Evolutionary conservation across 2,888 invertebrate species (phyloP), one percentile per base, ranked within the genome.

Genomic region (Zygothrica quintamaculata): DNA sequence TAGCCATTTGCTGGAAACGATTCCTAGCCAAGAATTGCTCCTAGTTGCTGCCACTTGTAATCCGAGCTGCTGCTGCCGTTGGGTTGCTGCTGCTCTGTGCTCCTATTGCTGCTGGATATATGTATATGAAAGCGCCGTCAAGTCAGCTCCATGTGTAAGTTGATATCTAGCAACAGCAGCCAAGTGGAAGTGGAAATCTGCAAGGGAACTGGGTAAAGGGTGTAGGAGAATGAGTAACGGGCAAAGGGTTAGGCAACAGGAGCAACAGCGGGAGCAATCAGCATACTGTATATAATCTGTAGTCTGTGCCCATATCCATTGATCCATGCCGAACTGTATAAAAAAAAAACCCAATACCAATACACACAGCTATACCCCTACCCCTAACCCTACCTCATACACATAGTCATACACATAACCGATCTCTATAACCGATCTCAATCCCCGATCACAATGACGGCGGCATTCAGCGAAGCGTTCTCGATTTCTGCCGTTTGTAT

Each of bases 401-500:
- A n/a, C n/a, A n/a, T n/a, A n/a, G n/a, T n/a, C n/a, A n/a, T n/a
- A n/a, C n/a, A n/a, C n/a, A n/a, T 26, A 26, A 26, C 26, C 26
- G 26, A 26, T 26, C 26, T 26, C n/a, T n/a, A n/a, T n/a, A n/a
- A n/a, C 18, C 18, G 18, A 22, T 22, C 18, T 9, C 29, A n/a
- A 29, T 9, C 16, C 15, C 34, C 37, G 36, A 12, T 36, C 43
- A 43, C 15, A 68, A 33, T 34, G 52, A 31, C 51, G 57, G 76
- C 81, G 79, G 77, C 77, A 67, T 65, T 74, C 73, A 82, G 68
- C 79, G 80, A 81, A 87, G 74, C 77, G 79, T 84, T 87, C 84
- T 88, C 86, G 68, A 87, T 87, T 87, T 87, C 86, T 77, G 74
- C 65, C 58, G 78, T 72, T 78, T 72, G 78, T 22, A 5, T n/a